These are phyloP conservation scores for Penaeus indicus DNA, from an alignment of 1,140 invertebrate genomes.

Conservation along the genomic window DNA sequence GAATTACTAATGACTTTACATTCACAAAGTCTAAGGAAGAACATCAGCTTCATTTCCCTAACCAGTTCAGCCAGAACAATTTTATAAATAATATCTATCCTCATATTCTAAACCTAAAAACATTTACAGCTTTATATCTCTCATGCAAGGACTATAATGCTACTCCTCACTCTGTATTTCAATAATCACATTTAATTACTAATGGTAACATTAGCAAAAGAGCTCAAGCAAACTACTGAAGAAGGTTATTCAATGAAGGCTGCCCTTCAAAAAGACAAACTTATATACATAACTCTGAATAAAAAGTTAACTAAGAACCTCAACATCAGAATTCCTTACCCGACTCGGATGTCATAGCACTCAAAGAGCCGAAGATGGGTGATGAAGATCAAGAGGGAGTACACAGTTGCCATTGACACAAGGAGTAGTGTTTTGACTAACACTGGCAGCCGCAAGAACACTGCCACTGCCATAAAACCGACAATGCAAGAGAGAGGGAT, in stretches of 20 bases:
- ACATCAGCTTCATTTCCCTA: too few species aligned
- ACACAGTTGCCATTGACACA: slow-evolving; percentile 83
- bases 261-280: slow-evolving; percentile 3
- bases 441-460: slow-evolving; percentile 87
- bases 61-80: too few species aligned
- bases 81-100: too few species aligned
- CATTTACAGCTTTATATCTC: too few species aligned
- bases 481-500: slow-evolving; percentile 85
- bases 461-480: slow-evolving; percentile 84
- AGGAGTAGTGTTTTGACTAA: slow-evolving; percentile 83
- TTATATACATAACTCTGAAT: background rate
- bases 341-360: slow-evolving; percentile 81
- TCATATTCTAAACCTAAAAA: too few species aligned
- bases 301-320: background rate
- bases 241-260: background rate
- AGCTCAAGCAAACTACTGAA: slow-evolving; percentile 13
- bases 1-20: too few species aligned
- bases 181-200: background rate
- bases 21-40: too few species aligned
- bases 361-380: slow-evolving; percentile 84
- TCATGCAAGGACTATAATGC: too few species aligned
- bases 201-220: background rate
- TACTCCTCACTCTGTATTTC: background rate
- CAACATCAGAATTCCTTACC: slow-evolving; percentile 71
- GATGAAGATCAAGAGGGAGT: slow-evolving; percentile 84